Evolutionary conservation across 64 coral and sea anemone genomes (phyloP).

Genomic region (Stylophora pistillata): DNA sequence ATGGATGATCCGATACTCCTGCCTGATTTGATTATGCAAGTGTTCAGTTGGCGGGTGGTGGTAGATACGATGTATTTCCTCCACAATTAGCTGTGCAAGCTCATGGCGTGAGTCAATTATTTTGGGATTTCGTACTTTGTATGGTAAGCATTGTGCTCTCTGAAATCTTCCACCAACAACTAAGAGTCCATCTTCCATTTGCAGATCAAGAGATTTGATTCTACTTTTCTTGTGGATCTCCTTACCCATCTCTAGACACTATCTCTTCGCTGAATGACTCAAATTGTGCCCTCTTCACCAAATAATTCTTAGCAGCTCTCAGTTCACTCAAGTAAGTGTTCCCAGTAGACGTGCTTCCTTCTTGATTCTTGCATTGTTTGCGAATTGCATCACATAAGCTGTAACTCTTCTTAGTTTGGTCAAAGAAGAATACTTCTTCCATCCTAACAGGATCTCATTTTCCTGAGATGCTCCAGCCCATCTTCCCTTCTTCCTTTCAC

Average conservation of each 20-base stretch:
- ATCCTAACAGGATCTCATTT: background rate
- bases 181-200: conserved; percentile 9
- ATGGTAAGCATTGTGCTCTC: background rate
- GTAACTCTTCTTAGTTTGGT: background rate
- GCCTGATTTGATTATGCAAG: conserved; percentile 14
- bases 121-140: conserved; percentile 19
- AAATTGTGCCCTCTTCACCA: background rate
- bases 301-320: background rate
- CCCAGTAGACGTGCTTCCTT: too few relatives aligned
- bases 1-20: conserved; percentile 35
- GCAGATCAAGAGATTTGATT: conserved; percentile 16
- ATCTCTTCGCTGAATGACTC: background rate
- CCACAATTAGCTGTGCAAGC: background rate
- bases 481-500: background rate
- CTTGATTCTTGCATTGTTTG: too few relatives aligned
- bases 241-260: background rate
- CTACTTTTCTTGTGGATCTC: background rate
- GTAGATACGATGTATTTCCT: conserved; percentile 15
- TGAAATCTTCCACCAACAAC: conserved; percentile 32
- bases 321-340: background rate
- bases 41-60: conserved; percentile 25
- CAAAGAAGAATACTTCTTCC: conserved; percentile 4
- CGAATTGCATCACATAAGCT: too few relatives aligned
- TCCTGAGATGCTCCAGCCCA: background rate
- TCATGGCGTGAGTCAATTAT: background rate